Base-by-base conservation (phyloP, 2,888 invertebrate species). In the Agriopis leucophaearia region DNA sequence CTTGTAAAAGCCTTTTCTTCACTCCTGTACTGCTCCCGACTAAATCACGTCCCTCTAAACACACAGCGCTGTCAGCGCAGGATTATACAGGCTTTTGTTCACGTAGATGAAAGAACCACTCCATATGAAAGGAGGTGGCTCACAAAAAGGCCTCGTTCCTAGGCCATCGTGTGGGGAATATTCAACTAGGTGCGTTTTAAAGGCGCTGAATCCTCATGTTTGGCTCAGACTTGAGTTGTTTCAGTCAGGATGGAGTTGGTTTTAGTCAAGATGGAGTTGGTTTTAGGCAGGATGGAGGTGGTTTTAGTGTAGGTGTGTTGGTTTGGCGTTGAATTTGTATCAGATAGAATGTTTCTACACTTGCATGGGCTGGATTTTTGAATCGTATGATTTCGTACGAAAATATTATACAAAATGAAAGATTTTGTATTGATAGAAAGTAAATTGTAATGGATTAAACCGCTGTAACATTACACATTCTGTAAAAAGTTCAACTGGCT, bases 51-150 rank as follows among this genome's bases (percentile, higher is more conserved):
- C 69, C 66, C 66, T 74, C 70, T 73, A 66, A 68, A 64, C 70
- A 67, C 68, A 66, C 70, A 69, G 68, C 66, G 69, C 66, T 73
- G 74, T 73, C 72, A 68, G 72, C 71, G 66, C 72, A 74, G 78
- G 78, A 78, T 78, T 78, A 78, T 74, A 57, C 59, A 54, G 59
- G 66, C 76, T 72, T 77, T 78, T 78, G 78, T 78, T 75, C 76
- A 66, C 67, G 66, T 70, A 72, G 73, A 76, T 78, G 76, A 78
- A 78, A 74, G 71, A 70, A 74, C 65, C 70, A 71, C 70, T 74
- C 74, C 71, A 68, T 73, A 64, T 71, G 72, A 74, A 73, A 74
- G 71, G 72, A 68, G 71, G 57, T 59, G 48, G 61, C 69, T 68
- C 73, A 70, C 66, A 73, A 73, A 75, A 75, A 73, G 66, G 69